Conservation (phyloP, 2,113 vertebrate genomes). For the Puffinus mauretanicus region DNA sequence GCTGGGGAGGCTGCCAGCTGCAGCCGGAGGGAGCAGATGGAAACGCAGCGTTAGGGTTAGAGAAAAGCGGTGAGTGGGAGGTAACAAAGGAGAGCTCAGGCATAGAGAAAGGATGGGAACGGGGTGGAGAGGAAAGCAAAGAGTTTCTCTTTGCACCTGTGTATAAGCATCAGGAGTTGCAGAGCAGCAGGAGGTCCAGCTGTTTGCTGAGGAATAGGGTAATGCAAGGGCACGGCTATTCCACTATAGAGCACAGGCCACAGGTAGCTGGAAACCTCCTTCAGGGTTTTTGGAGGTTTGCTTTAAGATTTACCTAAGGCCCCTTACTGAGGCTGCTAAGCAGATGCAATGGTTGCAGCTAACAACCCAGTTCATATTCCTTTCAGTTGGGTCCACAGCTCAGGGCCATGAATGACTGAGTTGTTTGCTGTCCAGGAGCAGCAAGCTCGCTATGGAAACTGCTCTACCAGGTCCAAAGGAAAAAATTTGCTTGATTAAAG, state of each 20-base stretch:
- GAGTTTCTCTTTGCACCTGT: background rate
- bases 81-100: background rate
- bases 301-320: background rate
- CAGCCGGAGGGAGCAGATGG: constrained; percentile 12
- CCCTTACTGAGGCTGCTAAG: background rate
- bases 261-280: background rate
- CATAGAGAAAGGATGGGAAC: background rate
- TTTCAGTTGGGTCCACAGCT: background rate
- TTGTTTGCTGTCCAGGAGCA: background rate
- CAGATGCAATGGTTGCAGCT: background rate
- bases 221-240: background rate
- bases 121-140: background rate
- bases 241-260: background rate
- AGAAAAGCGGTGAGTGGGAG: background rate
- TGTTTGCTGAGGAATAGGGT: background rate
- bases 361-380: background rate
- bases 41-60: background rate
- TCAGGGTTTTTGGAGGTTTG: background rate
- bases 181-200: background rate
- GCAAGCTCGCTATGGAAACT: background rate
- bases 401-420: background rate
- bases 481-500: background rate
- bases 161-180: background rate
- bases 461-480: background rate
- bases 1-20: background rate